Base-by-base conservation (phyloP, 2,797 vertebrate genomes). In the Acestrorhynchus altus region DNA sequence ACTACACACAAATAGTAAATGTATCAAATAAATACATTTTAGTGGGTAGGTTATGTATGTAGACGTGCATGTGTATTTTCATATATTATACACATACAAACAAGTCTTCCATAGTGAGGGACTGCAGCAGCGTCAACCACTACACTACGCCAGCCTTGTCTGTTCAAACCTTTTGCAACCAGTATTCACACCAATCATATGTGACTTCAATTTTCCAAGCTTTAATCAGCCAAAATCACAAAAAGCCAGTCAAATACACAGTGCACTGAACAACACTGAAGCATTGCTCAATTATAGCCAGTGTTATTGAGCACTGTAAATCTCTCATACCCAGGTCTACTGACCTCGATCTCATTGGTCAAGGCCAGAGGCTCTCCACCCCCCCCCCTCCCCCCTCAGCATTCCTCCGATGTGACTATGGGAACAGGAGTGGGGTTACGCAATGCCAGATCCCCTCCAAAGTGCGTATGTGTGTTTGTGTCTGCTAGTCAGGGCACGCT, bases 401-500 rank as follows among this genome's bases (percentile, higher is more conserved):
- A 75, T 75, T 75, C 72, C 80, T 52, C 42, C 12, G 16, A 44
- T 1, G 20, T 47, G 24, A 52, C 72, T 39, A 78, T 52, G 31
- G 60, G 51, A 65, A 52, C 16, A 10, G 59, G 15, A 16, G 63
- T 4, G 9, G 20, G 0, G 73, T 77, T 77, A 77, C 10, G 68
- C 69, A 77, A 77, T 47, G 46, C 56, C 16, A 26, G 24, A 60
- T 46, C 22, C 47, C 39, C 11, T 63, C 4, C 47, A 44, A 63
- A 42, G 15, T 31, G 57, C 31, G 70, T 52, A 9, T 20, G 46
- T n/a, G 16, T 68, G 66, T 42, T 39, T 18, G 22, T 16, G n/a
- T 18, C n/a, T 39, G 39, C 76, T 46, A 61, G 72, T 63, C 47
- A 47, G 49, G 68, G n/a, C 68, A 77, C 12, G 69, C 69, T 63